Base-by-base conservation (phyloP, 2,797 vertebrate species). In the Prunella strophiata region DNA sequence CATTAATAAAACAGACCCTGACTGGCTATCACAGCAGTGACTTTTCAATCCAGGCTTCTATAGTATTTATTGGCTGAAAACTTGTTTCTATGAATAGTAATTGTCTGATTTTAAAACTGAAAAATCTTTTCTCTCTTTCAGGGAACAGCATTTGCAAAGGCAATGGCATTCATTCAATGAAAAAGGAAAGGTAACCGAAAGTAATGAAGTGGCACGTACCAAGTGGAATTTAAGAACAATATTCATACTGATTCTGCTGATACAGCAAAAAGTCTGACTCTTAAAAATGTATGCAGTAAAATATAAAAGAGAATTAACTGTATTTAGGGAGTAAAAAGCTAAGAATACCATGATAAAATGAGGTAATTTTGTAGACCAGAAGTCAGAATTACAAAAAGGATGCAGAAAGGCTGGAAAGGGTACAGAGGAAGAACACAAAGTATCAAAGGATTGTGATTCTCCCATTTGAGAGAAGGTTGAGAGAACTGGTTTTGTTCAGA, bases 1-100 rank as follows among this genome's bases (percentile, higher is more conserved):
- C 86, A 95, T 97, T 97, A 91, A 96, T 95, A 96, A 96, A 90
- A 72, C 82, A 96, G 74, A 87, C 47, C 34, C 75, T 62, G 61
- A 57, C 63, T n/a, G 32, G 50, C 73, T 79, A 72, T 96, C 11
- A 5, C 85, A 85, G 29, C n/a, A 58, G 73, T 91, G 88, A 93
- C 94, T 88, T 94, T 93, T 79, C 80, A 91, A 36, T 92, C 85
- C 75, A 80, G 70, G 50, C 89, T 87, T 75, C 86, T 75, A 40
- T 30, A 89, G 72, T 25, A 77, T 72, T 77, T 88, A 95, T 22
- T 88, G 84, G 74, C 93, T 94, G 83, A 91, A 94, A 95, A 94
- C 59, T 88, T 94, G 68, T 30, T 68, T 72, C 93, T 67, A 57
- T 88, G 57, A 89, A 87, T 72, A 87, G 81, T 85, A 43, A 29